Base-by-base conservation (phyloP, 2,888 invertebrate species). In the Alviniconcha strummeri region DNA sequence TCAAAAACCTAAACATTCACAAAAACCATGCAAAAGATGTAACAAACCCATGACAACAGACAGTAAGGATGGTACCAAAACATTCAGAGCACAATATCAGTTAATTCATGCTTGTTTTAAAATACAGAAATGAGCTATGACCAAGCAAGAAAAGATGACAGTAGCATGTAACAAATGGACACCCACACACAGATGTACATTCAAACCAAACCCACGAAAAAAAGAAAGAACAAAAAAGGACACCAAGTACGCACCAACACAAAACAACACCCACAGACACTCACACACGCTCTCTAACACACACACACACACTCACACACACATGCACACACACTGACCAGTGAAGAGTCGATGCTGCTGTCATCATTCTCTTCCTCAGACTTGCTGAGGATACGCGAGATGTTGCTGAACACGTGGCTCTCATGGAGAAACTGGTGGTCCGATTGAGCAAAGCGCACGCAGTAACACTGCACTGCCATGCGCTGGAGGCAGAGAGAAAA, bases 381-480 rank as follows among this genome's bases (percentile, higher is more conserved):
- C 88, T 97, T 96, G 0, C 98, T 98, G 82, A 99, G 95, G 85
- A 98, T 98, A 94, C 98, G 97, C 92, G 98, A 98, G 90, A 99
- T 98, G 93, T 98, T 98, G 91, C 97, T 98, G 94, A 99, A 98
- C 13, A 99, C 98, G 94, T 97, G 97, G 85, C 97, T 97, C 93
- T 96, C 96, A 93, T 99, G 98, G 57, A 99, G 94, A 94, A 98
- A 98, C 90, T 96, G 96, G 91, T 98, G 97, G 94, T 99, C 98
- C 3, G 97, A 96, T 71, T 97, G 96, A 0, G 96, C 96, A 93
- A 98, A 98, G 90, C 96, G 96, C 81, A 98, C 95, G 60, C 97
- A 98, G 96, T 98, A 98, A 94, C 98, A 98, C 86, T 98, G 79
- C 36, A 83, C 83, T 17, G 78, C 79, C 79, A 82, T 82, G 4